Conservation (phyloP, 2,888 invertebrate species). For the Pseudolycoriella hygida region DNA sequence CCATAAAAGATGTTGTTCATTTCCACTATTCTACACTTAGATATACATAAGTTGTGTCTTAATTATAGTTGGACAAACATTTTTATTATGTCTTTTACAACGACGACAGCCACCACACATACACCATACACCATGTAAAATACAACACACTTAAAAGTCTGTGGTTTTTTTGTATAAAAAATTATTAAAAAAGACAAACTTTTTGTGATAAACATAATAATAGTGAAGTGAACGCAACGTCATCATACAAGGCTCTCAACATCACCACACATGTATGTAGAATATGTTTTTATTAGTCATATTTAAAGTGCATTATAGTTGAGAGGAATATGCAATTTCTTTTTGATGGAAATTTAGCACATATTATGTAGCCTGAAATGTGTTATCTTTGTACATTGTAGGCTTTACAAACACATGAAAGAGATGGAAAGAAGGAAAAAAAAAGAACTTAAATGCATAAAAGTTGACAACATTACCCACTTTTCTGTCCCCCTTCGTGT, state of each 20-base stretch:
- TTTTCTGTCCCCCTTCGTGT: too few species aligned
- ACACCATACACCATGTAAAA: neutral
- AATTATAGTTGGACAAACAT: slow-evolving; percentile 8
- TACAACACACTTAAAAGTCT: neutral
- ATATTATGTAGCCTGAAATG: too few species aligned
- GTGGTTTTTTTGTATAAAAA: neutral
- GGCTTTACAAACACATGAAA: too few species aligned
- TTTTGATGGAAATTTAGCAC: too few species aligned
- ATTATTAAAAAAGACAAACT: neutral
- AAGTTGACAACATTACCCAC: too few species aligned
- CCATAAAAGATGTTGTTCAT: neutral
- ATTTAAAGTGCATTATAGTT: too few species aligned
- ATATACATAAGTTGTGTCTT: slow-evolving; percentile 4
- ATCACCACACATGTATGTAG: too few species aligned
- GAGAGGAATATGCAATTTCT: too few species aligned
- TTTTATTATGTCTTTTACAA: slow-evolving; percentile 1
- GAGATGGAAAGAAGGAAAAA: too few species aligned
- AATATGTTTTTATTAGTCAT: too few species aligned
- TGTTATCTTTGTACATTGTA: too few species aligned
- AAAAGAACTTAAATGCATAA: too few species aligned
- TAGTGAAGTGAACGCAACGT: slow-evolving; percentile 1
- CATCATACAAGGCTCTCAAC: neutral
- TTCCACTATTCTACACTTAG: slow-evolving; percentile 1
- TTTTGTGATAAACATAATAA: neutral
- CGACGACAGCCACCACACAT: neutral